Conservation (phyloP, 2,888 invertebrate species). For the Polymixis flavicincta region DNA sequence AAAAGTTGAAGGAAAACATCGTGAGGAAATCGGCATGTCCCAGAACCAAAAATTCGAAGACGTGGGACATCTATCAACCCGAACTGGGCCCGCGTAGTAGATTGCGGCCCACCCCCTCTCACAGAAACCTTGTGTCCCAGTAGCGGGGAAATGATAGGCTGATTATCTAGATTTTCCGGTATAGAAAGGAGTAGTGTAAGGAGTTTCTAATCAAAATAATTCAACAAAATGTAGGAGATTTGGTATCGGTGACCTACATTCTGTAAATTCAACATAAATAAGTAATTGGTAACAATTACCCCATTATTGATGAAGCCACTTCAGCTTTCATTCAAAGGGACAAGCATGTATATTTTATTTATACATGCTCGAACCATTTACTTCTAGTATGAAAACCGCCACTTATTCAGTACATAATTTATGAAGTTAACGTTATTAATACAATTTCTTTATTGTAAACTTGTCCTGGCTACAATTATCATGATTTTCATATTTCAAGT, state of each 20-base stretch:
- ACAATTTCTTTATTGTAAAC: background rate
- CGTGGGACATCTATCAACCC: no score
- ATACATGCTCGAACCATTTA: background rate
- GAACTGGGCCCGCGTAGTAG: no score
- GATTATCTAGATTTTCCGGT: no score
- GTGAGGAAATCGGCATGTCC: no score
- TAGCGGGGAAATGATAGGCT: no score
- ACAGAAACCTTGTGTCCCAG: no score
- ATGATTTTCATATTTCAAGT: background rate
- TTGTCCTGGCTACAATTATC: background rate
- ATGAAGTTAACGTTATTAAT: slow-evolving; percentile 3
- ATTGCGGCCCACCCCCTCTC: no score
- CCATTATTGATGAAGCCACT: slow-evolving; percentile 35
- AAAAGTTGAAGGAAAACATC: no score
- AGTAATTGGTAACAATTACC: slow-evolving; percentile 30
- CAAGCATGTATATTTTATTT: background rate
- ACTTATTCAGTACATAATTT: slow-evolving; percentile 7
- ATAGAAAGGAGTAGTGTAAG: no score
- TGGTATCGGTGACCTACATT: slow-evolving; percentile 47
- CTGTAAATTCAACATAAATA: slow-evolving; percentile 29
- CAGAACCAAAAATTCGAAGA: no score
- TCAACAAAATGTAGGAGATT: background rate
- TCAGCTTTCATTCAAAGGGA: slow-evolving; percentile 8
- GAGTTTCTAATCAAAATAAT: background rate
- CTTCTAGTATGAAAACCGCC: background rate